Evolutionary conservation across 1,140 invertebrate genomes (phyloP).

Genomic region (Globodera ellingtonae): DNA sequence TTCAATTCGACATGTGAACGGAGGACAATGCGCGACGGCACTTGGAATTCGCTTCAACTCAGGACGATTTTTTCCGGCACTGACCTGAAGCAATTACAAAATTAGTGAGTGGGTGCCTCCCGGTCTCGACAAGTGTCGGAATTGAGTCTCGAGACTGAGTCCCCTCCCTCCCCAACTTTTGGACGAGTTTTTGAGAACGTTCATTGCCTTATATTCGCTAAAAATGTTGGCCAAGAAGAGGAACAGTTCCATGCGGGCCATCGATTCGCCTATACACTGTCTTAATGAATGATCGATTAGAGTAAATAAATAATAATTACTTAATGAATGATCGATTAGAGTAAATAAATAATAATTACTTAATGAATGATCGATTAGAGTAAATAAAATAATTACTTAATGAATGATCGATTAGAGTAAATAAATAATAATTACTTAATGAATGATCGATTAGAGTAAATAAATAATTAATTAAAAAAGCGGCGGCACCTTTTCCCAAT

Average conservation of each 20-base stretch:
- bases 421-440: not conserved
- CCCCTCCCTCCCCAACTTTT: too few relatives aligned
- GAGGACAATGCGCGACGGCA: not conserved
- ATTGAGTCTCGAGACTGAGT: too few relatives aligned
- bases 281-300: not conserved
- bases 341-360: too few relatives aligned
- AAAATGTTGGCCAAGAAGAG: constrained; percentile 26
- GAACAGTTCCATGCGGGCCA: constrained; percentile 32
- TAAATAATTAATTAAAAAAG: too few relatives aligned
- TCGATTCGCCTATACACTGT: constrained; percentile 16
- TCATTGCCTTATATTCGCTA: not conserved
- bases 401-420: too few relatives aligned
- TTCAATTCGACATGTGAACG: not conserved
- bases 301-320: too few relatives aligned
- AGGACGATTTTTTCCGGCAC: not conserved
- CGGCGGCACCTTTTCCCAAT: constrained; percentile 70
- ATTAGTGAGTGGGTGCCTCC: not conserved
- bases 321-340: too few relatives aligned
- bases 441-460: not conserved
- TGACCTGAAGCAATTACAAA: not conserved
- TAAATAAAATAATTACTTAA: too few relatives aligned
- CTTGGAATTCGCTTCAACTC: not conserved
- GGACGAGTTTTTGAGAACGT: too few relatives aligned
- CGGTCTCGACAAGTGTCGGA: not conserved
- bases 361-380: too few relatives aligned